Percentiles rank a stretch among this genome's conserved stretches.
phyloP scores from a whole-genome alignment of 2,888 invertebrate species.

The Synergus itoensis region DNA sequence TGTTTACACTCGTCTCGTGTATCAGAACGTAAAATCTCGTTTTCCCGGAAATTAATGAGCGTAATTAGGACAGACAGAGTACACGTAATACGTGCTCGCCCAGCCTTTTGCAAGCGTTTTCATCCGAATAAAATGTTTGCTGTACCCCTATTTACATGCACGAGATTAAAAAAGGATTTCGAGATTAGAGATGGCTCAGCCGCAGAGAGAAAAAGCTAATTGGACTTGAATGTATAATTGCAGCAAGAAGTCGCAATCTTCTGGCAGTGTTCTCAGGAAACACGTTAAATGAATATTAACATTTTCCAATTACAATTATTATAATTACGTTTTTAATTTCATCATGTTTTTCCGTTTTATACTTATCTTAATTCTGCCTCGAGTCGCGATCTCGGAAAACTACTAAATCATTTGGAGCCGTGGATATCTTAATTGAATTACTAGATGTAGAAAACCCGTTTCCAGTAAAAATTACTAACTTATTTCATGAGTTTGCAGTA shows the following conservation, averaged over 20 bases:
- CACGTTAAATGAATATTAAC: slow-evolving; percentile 1
- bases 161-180: slow-evolving; percentile 37
- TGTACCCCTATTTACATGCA: slow-evolving; percentile 31
- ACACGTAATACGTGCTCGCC: slow-evolving; percentile 28
- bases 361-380: not conserved
- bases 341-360: not conserved
- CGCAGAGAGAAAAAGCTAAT: slow-evolving; percentile 29
- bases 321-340: slow-evolving; percentile 8
- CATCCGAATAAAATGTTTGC: slow-evolving; percentile 33
- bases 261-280: not conserved
- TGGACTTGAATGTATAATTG: slow-evolving; percentile 22
- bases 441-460: too few species aligned
- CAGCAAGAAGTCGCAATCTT: slow-evolving; percentile 6
- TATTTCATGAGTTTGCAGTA: too few species aligned
- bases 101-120: slow-evolving; percentile 29
- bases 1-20: slow-evolving; percentile 29
- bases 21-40: slow-evolving; percentile 39
- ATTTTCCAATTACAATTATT: slow-evolving; percentile 23
- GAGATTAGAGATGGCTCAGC: slow-evolving; percentile 32
- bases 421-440: too few species aligned
- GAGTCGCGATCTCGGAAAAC: not conserved
- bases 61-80: slow-evolving; percentile 33
- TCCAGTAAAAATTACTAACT: too few species aligned
- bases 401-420: not conserved
- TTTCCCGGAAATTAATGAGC: slow-evolving; percentile 27